Percentiles rank a stretch among this genome's conserved stretches.
phyloP scores from a whole-genome alignment of 2,797 vertebrate genomes.

The Peromyscus attwateri region DNA sequence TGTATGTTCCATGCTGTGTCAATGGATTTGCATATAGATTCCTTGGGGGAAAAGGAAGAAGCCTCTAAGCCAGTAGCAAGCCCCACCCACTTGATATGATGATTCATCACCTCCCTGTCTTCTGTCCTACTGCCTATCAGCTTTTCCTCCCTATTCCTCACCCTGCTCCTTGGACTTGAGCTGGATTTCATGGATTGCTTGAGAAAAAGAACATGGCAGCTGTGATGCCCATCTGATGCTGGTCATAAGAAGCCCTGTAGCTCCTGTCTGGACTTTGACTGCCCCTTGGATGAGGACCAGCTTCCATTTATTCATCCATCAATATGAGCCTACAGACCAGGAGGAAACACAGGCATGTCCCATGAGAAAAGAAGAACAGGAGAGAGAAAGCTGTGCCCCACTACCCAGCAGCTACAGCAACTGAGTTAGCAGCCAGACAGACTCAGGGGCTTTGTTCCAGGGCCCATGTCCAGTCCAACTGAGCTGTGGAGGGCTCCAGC shows the following conservation, averaged over 20 bases:
- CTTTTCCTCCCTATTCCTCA: background rate
- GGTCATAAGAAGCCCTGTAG: background rate
- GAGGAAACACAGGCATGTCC: background rate
- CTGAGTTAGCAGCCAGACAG: background rate
- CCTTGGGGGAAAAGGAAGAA: background rate
- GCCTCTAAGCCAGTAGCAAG: background rate
- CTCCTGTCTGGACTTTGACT: background rate
- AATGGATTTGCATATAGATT: background rate
- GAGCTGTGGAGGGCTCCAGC: background rate
- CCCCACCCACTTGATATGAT: background rate
- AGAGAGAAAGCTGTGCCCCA: background rate
- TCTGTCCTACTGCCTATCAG: background rate
- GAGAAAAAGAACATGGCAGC: background rate
- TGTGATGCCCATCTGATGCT: background rate
- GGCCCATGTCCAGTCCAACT: background rate
- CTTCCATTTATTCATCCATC: background rate
- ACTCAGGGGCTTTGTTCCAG: background rate
- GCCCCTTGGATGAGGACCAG: background rate
- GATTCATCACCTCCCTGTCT: background rate
- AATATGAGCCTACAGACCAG: background rate
- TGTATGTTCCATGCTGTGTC: background rate
- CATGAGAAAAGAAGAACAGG: fast-evolving
- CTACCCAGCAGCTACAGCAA: background rate
- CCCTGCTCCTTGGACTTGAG: background rate
- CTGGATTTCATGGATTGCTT: background rate